phyloP scores from a whole-genome alignment of 2,888 invertebrate species.

The Hymenopus coronatus region DNA sequence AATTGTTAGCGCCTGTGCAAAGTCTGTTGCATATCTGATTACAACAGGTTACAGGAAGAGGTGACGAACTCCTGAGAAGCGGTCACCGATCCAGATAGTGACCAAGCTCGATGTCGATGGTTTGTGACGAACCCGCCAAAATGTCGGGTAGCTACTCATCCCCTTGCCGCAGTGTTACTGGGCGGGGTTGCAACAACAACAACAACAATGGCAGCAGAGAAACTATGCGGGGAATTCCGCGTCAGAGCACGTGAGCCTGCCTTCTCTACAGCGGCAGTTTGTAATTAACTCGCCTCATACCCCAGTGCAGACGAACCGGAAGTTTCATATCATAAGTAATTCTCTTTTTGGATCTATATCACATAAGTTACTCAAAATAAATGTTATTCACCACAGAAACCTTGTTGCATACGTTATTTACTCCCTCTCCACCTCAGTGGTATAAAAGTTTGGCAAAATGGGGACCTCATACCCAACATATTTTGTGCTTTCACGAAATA shows the following conservation, averaged over 20 bases:
- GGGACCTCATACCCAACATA: too few species aligned
- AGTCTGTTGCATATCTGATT: too few species aligned
- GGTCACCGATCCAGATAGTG: neutral
- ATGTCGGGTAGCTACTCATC: neutral
- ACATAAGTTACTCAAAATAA: neutral
- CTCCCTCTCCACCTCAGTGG: too few species aligned
- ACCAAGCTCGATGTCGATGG: neutral
- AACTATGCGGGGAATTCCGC: constrained; percentile 15
- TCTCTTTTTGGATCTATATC: neutral
- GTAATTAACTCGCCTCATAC: constrained; percentile 13
- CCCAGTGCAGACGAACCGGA: neutral
- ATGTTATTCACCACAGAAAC: neutral
- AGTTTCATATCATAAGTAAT: neutral
- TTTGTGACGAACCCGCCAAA: neutral
- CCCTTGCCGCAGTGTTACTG: neutral
- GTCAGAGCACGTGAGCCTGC: neutral
- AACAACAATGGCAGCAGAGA: neutral
- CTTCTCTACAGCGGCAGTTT: constrained; percentile 9
- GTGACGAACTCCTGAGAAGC: too few species aligned
- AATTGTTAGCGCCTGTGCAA: too few species aligned
- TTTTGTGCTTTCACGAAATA: too few species aligned
- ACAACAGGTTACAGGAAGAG: too few species aligned
- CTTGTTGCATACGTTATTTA: neutral
- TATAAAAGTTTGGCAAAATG: too few species aligned
- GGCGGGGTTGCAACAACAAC: neutral